Evolutionary conservation across 2,888 invertebrate species (phyloP).

Genomic region (Barypeithes pellucidus): DNA sequence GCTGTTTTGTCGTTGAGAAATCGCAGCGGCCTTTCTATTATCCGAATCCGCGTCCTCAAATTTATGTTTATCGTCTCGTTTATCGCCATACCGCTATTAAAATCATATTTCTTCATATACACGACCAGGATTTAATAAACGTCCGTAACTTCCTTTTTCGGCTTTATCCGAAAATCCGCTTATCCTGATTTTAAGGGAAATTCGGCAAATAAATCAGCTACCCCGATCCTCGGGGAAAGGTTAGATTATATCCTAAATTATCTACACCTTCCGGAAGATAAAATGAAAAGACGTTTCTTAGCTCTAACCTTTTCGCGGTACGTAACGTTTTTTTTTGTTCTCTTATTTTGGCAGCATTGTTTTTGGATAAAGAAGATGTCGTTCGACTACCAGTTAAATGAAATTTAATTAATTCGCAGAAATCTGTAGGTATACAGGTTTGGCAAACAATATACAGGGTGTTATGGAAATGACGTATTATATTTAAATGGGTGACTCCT

Average conservation of each 20-base stretch:
- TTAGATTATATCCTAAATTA: slow-evolving; percentile 27
- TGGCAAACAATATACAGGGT: too few species aligned
- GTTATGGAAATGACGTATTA: too few species aligned
- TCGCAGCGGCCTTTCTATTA: too few species aligned
- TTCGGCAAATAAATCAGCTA: slow-evolving; percentile 14
- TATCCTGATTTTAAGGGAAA: slow-evolving; percentile 28
- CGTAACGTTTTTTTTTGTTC: not conserved
- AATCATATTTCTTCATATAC: slow-evolving; percentile 24
- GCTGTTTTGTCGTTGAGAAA: too few species aligned
- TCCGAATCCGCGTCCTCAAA: not conserved
- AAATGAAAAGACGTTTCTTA: slow-evolving; percentile 23
- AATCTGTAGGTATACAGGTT: too few species aligned
- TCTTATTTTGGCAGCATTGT: not conserved
- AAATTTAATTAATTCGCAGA: too few species aligned
- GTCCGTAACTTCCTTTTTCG: slow-evolving; percentile 12
- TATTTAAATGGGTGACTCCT: too few species aligned
- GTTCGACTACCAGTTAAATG: too few species aligned
- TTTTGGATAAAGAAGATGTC: too few species aligned
- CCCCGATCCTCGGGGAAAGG: slow-evolving; percentile 23
- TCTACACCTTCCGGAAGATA: slow-evolving; percentile 19
- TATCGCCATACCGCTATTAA: slow-evolving; percentile 9
- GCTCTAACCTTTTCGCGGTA: not conserved
- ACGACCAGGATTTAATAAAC: slow-evolving; percentile 10
- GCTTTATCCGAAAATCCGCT: slow-evolving; percentile 20
- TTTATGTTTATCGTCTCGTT: not conserved